Conservation (phyloP, 2,888 invertebrate species). For the Graphium colonna region DNA sequence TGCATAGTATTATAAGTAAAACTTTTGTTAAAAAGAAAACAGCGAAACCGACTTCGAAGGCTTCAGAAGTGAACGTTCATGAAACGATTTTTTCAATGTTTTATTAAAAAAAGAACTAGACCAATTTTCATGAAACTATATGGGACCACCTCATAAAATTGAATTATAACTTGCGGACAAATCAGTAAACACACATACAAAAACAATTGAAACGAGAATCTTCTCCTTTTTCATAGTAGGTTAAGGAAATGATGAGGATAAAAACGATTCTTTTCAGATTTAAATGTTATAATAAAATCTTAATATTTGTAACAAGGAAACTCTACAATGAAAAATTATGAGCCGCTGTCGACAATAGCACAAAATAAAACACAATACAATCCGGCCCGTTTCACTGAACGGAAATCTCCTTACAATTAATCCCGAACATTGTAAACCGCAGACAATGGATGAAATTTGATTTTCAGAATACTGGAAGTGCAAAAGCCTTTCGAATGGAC, state of each 20-base stretch:
- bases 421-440: slow-evolving; percentile 35
- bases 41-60: too few relatives aligned
- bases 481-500: slow-evolving; percentile 36
- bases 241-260: too few relatives aligned
- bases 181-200: too few relatives aligned
- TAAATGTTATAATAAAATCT: not conserved
- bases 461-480: slow-evolving; percentile 39
- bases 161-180: too few relatives aligned
- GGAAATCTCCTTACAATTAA: slow-evolving; percentile 48
- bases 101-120: not conserved
- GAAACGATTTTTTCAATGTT: too few relatives aligned
- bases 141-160: too few relatives aligned
- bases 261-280: not conserved
- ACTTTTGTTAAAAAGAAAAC: too few relatives aligned
- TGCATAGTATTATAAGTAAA: too few relatives aligned
- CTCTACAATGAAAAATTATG: slow-evolving; percentile 3
- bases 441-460: slow-evolving; percentile 40
- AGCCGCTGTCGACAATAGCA: slow-evolving; percentile 3
- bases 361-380: slow-evolving; percentile 18
- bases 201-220: too few relatives aligned
- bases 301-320: not conserved
- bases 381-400: slow-evolving; percentile 36
- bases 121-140: too few relatives aligned
- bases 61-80: too few relatives aligned
- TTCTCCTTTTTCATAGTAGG: too few relatives aligned